These are phyloP conservation scores for Caenorhabditis zanzibari DNA, from an alignment of 2,888 invertebrate species.

Conservation along the genomic window DNA sequence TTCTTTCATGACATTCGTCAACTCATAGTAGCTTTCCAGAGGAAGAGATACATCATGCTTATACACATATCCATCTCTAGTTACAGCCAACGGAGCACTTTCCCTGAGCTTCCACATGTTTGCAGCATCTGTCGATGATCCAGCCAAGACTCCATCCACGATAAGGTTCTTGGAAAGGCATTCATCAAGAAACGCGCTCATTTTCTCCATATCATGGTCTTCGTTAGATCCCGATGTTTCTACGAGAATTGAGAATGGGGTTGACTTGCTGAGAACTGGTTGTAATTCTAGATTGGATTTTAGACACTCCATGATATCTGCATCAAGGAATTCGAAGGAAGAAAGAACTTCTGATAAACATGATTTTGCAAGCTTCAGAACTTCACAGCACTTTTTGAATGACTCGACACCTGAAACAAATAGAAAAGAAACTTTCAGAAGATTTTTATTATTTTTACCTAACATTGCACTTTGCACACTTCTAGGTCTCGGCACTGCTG, in stretches of 20 bases:
- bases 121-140: slow-evolving; percentile 87
- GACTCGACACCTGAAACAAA: slow-evolving; percentile 73
- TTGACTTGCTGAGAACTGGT: slow-evolving; percentile 68
- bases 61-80: slow-evolving; percentile 91
- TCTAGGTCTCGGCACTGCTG: slow-evolving; percentile 92
- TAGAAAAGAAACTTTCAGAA: neutral
- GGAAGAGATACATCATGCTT: slow-evolving; percentile 97
- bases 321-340: slow-evolving; percentile 96
- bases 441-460: slow-evolving; percentile 84
- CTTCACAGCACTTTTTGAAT: slow-evolving; percentile 90
- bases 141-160: slow-evolving; percentile 86
- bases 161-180: slow-evolving; percentile 75
- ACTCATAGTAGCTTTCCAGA: slow-evolving; percentile 90
- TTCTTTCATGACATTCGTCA: slow-evolving; percentile 88
- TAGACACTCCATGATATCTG: slow-evolving; percentile 87
- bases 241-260: slow-evolving; percentile 78
- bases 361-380: slow-evolving; percentile 89
- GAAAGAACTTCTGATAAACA: slow-evolving; percentile 92
- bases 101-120: slow-evolving; percentile 85
- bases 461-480: slow-evolving; percentile 92
- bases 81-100: slow-evolving; percentile 75
- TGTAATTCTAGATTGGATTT: slow-evolving; percentile 73
- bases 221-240: slow-evolving; percentile 89
- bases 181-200: slow-evolving; percentile 89
- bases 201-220: slow-evolving; percentile 92